These are phyloP conservation scores for Ascidia mentula DNA, from an alignment of 23 tunicate genomes.

Conservation along the genomic window DNA sequence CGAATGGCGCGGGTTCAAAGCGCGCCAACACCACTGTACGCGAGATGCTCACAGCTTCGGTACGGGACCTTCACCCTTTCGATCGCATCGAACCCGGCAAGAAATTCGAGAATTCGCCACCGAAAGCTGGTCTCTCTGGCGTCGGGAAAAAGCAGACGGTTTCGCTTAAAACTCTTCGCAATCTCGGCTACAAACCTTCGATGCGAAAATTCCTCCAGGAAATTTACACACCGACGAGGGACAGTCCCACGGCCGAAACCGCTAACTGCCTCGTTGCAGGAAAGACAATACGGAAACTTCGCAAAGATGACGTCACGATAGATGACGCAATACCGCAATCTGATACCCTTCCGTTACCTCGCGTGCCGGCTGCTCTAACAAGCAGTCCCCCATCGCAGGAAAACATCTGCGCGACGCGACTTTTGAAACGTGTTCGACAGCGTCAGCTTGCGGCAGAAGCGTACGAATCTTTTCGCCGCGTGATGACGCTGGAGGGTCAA, in stretches of 20 bases:
- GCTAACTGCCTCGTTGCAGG: conserved; percentile 30
- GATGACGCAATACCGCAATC: not conserved
- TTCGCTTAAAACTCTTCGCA: conserved; percentile 44
- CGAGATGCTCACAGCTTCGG: conserved; percentile 50
- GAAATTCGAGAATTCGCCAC: not conserved
- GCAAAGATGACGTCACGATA: not conserved
- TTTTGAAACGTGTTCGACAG: conserved; percentile 33
- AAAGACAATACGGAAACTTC: conserved; percentile 20
- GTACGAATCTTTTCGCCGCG: conserved; percentile 42
- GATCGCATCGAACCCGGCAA: conserved; percentile 16
- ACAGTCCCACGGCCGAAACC: not conserved
- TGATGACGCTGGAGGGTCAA: conserved; percentile 29
- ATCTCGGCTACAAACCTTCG: conserved; percentile 69
- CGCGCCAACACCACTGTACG: conserved; percentile 26
- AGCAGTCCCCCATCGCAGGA: conserved; percentile 4
- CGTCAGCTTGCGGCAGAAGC: conserved; percentile 48
- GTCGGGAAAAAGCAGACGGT: conserved; percentile 23
- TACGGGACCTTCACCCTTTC: conserved; percentile 53
- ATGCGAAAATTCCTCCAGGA: conserved; percentile 57
- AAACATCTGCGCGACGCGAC: conserved; percentile 15
- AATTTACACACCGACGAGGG: conserved; percentile 32
- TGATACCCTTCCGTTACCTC: not conserved
- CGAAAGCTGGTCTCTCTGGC: not conserved
- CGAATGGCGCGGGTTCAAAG: conserved; percentile 1
- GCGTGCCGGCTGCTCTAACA: not conserved